phyloP scores from a whole-genome alignment of 1,140 invertebrate species.

The Neotoxoptera formosana region DNA sequence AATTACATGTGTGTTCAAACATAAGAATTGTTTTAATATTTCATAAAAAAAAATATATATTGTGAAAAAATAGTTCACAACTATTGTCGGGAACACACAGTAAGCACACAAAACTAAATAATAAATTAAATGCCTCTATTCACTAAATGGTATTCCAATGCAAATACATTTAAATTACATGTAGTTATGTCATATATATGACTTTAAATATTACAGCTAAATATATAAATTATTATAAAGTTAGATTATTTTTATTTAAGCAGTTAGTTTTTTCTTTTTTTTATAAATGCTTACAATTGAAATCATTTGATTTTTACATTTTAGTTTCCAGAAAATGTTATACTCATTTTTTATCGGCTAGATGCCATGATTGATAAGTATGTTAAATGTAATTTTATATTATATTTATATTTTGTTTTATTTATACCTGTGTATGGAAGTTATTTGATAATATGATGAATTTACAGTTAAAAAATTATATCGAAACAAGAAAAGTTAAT shows the following conservation, averaged over 20 bases:
- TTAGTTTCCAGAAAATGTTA: neutral
- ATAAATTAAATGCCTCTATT: slow-evolving; percentile 5
- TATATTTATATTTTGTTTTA: slow-evolving; percentile 4
- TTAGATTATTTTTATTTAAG: neutral
- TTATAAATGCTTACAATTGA: neutral
- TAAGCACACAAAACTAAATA: neutral
- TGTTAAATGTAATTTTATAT: neutral
- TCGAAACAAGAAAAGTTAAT: neutral
- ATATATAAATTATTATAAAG: neutral
- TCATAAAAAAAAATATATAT: neutral
- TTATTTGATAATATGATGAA: neutral
- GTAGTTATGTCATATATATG: neutral
- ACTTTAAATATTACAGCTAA: neutral
- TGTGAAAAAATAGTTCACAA: neutral
- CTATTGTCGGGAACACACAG: neutral
- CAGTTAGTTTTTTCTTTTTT: neutral
- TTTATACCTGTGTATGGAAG: neutral
- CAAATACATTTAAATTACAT: neutral
- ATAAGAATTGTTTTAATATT: neutral
- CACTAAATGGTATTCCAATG: neutral
- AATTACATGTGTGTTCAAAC: neutral
- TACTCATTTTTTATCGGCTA: neutral
- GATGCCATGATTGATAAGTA: neutral
- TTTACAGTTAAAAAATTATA: neutral
- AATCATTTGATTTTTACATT: neutral